Conservation (phyloP, 1,140 invertebrate species). For the Magallana ariakensis region DNA sequence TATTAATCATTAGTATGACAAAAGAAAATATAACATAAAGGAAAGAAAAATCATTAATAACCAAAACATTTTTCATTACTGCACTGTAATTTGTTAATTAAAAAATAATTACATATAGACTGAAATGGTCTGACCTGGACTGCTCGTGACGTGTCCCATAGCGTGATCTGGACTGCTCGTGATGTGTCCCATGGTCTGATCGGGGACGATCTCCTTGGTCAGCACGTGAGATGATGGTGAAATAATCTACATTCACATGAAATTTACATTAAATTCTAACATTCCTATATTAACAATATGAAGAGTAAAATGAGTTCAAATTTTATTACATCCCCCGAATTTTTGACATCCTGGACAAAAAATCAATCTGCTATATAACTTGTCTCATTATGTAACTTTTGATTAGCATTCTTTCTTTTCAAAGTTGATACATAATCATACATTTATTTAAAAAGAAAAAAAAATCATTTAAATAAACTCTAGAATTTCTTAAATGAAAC, state of each 20-base stretch:
- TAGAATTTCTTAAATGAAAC: too few species aligned
- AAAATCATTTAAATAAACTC: too few species aligned
- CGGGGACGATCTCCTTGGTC: background rate
- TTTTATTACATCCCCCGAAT: conserved; percentile 13
- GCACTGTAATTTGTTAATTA: too few species aligned
- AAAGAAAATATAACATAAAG: too few species aligned
- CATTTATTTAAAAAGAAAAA: too few species aligned
- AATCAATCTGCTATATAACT: background rate
- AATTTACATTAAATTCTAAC: conserved; percentile 16
- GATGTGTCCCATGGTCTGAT: background rate
- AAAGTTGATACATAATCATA: background rate
- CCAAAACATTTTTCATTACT: too few species aligned
- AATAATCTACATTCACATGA: conserved; percentile 14
- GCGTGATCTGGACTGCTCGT: background rate
- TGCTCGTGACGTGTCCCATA: background rate
- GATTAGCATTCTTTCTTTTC: background rate
- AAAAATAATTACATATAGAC: too few species aligned
- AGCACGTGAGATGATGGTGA: conserved; percentile 2
- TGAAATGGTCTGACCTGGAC: too few species aligned
- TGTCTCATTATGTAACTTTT: conserved; percentile 9
- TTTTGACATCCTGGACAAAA: conserved; percentile 1
- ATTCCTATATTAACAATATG: background rate
- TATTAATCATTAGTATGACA: too few species aligned
- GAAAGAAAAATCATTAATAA: too few species aligned
- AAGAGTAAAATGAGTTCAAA: background rate